Percentiles rank a stretch among this genome's conserved stretches.
Evolutionary conservation across 2,888 invertebrate genomes (phyloP).

Genomic region (Archips crataeganus): DNA sequence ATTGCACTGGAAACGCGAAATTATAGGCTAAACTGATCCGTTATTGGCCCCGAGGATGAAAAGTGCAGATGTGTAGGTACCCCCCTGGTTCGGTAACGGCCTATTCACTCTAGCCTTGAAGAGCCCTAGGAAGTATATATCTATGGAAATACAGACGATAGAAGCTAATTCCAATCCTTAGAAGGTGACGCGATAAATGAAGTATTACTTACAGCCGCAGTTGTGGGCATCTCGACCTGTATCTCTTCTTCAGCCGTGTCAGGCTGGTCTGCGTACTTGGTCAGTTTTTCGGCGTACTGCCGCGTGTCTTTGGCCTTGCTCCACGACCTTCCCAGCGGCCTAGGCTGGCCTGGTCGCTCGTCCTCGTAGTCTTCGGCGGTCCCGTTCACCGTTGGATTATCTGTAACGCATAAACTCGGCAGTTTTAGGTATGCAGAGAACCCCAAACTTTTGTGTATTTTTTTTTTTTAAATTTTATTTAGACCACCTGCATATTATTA

Average conservation of each 20-base stretch:
- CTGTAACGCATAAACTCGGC: neutral
- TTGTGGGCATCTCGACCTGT: neutral
- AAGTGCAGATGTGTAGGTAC: no score
- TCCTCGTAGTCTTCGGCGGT: neutral
- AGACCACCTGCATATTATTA: no score
- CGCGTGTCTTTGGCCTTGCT: constrained; percentile 58
- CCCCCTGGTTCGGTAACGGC: no score
- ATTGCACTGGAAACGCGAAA: no score
- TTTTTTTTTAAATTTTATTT: no score
- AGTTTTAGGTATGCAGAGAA: neutral
- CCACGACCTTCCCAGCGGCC: constrained; percentile 59
- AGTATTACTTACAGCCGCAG: neutral
- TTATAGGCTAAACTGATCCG: no score
- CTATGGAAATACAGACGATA: no score
- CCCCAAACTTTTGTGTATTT: no score
- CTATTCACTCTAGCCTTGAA: no score
- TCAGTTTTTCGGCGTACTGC: constrained; percentile 62
- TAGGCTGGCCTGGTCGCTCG: constrained; percentile 34
- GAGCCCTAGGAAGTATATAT: no score
- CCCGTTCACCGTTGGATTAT: neutral
- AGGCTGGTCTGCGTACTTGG: constrained; percentile 51
- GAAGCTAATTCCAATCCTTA: no score
- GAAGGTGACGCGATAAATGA: neutral
- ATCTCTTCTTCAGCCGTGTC: neutral
- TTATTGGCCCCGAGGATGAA: no score